Evolutionary conservation across 2,113 vertebrate species (phyloP), one percentile per base, ranked within the genome.

Genomic region (Xiphophorus maculatus): DNA sequence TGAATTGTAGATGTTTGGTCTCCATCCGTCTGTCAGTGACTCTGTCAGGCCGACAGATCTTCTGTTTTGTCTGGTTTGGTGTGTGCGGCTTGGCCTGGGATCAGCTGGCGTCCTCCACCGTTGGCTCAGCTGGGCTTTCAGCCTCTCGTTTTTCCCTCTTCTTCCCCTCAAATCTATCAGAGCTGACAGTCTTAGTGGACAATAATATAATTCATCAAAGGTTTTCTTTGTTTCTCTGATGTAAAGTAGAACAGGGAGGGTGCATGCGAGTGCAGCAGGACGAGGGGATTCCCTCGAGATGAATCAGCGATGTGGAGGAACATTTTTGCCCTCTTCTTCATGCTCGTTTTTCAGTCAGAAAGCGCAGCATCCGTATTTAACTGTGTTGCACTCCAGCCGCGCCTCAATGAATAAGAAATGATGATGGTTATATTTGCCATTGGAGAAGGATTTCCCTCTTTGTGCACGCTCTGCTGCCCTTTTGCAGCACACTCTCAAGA

Each of bases 381-480:
- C 35, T 69, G 76, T 33, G 9, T 3, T n/a, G 71, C 19, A 77
- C 86, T 73, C 72, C 74, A 19, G 79, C 82, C 60, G 73, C 3
- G 27, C 82, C 27, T 42, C 32, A 2, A 70, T 92, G 66, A 90
- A 90, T 91, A 84, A 85, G 67, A 86, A 67, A 92, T 88, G 77
- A 78, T 54, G 73, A 76, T 32, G 61, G 62, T 83, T 84, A 63
- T 77, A 85, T 78, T 63, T 82, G 69, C 76, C n/a, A 14, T 81
- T 48, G 33, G 63, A 71, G 82, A 71, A 42, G 51, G 72, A 77
- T 6, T 70, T 84, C 74, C 76, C 81, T 54, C 69, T 32, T 69
- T 32, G 75, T 37, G 58, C 75, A 54, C 33, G 63, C 44, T 70
- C 25, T 63, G 76, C 78, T 2, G 19, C 22, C 61, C 83, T 69